phyloP scores from a whole-genome alignment of 2,113 vertebrate species.

The Macquaria ambigua region DNA sequence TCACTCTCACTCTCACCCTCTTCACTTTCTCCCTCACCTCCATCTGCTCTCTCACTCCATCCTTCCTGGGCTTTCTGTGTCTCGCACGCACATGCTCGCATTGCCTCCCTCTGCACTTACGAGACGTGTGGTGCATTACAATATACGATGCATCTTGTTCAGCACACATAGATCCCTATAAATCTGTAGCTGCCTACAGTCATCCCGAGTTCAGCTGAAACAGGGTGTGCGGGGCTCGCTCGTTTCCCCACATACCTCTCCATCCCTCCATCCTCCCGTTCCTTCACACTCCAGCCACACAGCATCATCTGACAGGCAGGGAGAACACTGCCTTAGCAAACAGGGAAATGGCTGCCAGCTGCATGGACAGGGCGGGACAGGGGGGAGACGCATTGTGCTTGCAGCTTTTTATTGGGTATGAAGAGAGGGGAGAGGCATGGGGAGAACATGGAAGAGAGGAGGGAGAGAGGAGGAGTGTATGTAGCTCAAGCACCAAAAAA shows the following conservation, averaged over 20 bases:
- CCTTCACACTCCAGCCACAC: constrained; percentile 28
- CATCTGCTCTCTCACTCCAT: constrained; percentile 65
- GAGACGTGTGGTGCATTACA: constrained; percentile 51
- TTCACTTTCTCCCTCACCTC: constrained; percentile 65
- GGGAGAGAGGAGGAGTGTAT: constrained; percentile 19
- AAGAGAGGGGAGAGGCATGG: constrained; percentile 48
- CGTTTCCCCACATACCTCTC: constrained; percentile 14
- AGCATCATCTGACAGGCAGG: constrained; percentile 60
- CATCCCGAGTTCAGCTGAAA: constrained; percentile 31
- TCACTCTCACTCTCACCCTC: constrained; percentile 60
- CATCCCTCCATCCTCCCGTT: constrained; percentile 8
- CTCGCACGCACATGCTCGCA: constrained; percentile 61
- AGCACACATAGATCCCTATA: constrained; percentile 40
- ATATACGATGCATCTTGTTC: constrained; percentile 48
- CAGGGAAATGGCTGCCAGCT: constrained; percentile 73
- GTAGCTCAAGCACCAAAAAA: not conserved
- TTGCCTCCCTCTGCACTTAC: constrained; percentile 46
- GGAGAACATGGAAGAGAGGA: constrained; percentile 36
- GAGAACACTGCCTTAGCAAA: constrained; percentile 72
- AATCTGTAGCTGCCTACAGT: constrained; percentile 49
- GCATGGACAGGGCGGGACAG: constrained; percentile 48
- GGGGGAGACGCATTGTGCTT: constrained; percentile 49
- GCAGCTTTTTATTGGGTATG: constrained; percentile 72
- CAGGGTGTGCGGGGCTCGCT: constrained; percentile 14
- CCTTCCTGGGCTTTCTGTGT: constrained; percentile 50